Evolutionary conservation across 2,113 vertebrate species (phyloP), one percentile per base, ranked within the genome.

Genomic region (Lampris incognitus): DNA sequence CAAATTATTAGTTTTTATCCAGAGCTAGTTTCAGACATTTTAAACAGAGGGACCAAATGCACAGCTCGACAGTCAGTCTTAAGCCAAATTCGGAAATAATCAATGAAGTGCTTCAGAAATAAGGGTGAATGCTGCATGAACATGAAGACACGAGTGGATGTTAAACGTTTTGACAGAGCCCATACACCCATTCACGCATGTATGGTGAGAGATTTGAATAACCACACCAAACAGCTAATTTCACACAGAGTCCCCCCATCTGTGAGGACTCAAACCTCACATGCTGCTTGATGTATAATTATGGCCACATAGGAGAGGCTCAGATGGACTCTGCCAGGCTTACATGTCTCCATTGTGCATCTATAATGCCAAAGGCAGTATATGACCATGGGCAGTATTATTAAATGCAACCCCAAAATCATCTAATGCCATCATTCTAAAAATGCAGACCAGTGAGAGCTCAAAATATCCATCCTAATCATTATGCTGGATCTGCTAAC

Each of bases 191-290:
- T 58, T 36, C 39, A 65, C 51, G 13, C 54, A 5, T 9, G 6
- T 6, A 57, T 1, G 42, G 49, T 1, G 37, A 8, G 0, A 41
- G 61, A 65, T 76, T 60, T 76, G 61, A 54, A 49, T 62, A 70
- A 65, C 54, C 79, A 77, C 79, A 87, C 72, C 38, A 81, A 77
- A 64, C 9, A 38, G 49, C 51, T 69, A 6, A 50, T 46, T 41
- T 76, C 65, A 58, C 9, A 2, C 71, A 8, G 46, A 4, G 50
- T 73, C 70, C 41, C 72, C 13, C 5, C 44, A 4, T 46, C 44
- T 46, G 44, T 5, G 4, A 46, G 7, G 2, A 46, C 44, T 5
- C 44, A 5, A 46, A 5, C 44, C 44, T 46, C 44, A 46, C 44
- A 46, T 46, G 7, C 44, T 46, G 44, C 7, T 1, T 46, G 44